A percentile compares a stretch with the other conserved stretches of the same genome.
Evolutionary conservation across 2,113 vertebrate species (phyloP).

Genomic region (Festucalex cinctus): DNA sequence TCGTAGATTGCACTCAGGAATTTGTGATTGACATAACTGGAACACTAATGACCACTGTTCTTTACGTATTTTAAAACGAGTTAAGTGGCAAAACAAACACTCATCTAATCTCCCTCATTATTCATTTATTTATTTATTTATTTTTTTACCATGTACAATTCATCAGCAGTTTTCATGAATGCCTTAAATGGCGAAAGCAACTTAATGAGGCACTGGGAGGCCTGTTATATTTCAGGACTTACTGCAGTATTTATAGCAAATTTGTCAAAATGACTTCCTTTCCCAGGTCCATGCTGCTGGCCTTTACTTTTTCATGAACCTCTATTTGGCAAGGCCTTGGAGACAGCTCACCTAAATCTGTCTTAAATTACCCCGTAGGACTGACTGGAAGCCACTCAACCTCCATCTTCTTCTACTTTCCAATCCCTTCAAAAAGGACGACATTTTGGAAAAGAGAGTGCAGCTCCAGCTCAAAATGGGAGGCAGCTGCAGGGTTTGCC

Average conservation of each 20-base stretch:
- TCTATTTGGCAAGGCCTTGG: constrained; percentile 46
- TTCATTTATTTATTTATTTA: constrained; percentile 36
- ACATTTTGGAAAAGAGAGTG: not conserved
- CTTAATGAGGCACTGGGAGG: constrained; percentile 15
- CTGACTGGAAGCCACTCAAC: constrained; percentile 18
- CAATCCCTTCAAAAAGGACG: constrained; percentile 8
- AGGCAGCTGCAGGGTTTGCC: constrained; percentile 11
- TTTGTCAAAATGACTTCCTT: constrained; percentile 43
- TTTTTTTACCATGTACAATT: constrained; percentile 8
- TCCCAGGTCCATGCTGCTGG: constrained; percentile 40
- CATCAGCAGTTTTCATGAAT: constrained; percentile 27
- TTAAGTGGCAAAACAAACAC: constrained; percentile 36
- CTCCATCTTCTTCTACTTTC: constrained; percentile 4
- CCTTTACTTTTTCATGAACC: constrained; percentile 25
- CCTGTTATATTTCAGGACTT: constrained; percentile 20
- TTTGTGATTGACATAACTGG: constrained; percentile 21
- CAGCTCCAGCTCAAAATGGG: constrained; percentile 3
- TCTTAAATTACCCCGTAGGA: constrained; percentile 52
- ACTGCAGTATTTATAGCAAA: constrained; percentile 15
- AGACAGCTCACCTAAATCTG: constrained; percentile 50
- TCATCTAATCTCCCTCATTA: constrained; percentile 28
- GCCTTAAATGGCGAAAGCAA: constrained; percentile 14
- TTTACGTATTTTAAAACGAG: constrained; percentile 40
- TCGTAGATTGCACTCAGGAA: constrained; percentile 43
- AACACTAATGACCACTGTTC: constrained; percentile 44